These are phyloP conservation scores for Mus pahari DNA, from an alignment of 2,113 vertebrate genomes.

Conservation along the genomic window DNA sequence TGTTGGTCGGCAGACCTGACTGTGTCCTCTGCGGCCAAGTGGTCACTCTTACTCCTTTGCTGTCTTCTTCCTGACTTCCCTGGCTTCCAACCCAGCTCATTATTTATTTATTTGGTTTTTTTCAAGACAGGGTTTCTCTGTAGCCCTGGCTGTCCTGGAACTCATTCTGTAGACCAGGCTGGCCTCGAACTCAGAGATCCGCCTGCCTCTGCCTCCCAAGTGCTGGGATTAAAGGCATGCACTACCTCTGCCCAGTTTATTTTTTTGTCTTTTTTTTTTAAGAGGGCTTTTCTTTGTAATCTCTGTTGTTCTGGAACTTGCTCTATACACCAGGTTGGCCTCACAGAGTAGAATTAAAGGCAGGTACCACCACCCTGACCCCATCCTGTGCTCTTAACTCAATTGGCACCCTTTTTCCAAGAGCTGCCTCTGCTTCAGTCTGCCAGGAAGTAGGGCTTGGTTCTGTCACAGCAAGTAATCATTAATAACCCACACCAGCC, in stretches of 20 bases:
- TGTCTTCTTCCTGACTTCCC: not conserved
- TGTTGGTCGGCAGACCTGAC: not conserved
- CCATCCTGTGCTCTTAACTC: not conserved
- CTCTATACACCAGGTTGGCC: not conserved
- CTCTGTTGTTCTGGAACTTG: not conserved
- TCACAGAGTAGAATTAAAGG: not conserved
- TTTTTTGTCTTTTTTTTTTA: not conserved
- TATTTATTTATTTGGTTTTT: not conserved
- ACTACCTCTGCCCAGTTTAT: too few species aligned
- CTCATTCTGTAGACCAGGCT: too few species aligned
- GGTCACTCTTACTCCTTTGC: not conserved
- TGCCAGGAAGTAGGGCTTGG: not conserved
- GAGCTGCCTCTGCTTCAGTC: not conserved
- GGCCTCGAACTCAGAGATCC: too few species aligned
- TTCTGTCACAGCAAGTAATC: not conserved
- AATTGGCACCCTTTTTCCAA: not conserved
- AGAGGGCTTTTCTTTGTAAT: not conserved
- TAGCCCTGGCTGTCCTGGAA: too few species aligned
- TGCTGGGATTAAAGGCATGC: too few species aligned
- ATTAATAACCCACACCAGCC: not conserved
- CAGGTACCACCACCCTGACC: not conserved
- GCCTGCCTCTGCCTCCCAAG: too few species aligned
- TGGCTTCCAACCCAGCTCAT: not conserved
- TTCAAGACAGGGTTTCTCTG: too few species aligned
- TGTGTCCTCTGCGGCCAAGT: accelerated